Evolutionary conservation across 2,113 vertebrate species (phyloP).

Genomic region (Eulacestoma nigropectus): DNA sequence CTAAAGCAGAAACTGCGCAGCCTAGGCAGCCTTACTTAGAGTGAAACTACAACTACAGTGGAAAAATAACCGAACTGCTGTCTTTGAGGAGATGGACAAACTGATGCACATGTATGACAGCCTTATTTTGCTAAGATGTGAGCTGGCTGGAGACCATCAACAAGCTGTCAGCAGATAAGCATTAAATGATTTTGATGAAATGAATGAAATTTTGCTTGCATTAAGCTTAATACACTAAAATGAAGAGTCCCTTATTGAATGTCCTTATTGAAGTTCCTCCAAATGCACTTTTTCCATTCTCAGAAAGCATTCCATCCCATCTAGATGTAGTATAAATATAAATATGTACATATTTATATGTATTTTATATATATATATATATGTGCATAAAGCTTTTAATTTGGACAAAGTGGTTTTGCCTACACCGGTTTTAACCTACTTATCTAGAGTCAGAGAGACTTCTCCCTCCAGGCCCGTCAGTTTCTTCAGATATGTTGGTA

Average conservation of each 20-base stretch:
- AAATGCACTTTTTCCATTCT: neutral
- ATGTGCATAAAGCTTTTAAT: neutral
- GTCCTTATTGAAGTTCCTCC: neutral
- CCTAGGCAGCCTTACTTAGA: neutral
- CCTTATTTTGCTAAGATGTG: neutral
- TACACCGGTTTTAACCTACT: neutral
- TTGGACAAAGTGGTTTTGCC: neutral
- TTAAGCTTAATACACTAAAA: neutral
- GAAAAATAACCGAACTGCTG: neutral
- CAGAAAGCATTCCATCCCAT: neutral
- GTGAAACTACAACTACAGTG: neutral
- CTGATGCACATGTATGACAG: neutral
- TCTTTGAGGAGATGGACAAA: neutral
- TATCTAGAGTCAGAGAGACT: neutral
- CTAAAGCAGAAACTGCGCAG: neutral
- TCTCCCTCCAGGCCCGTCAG: neutral
- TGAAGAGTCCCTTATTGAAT: neutral
- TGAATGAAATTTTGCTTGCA: neutral
- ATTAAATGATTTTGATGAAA: neutral
- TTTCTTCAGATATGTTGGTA: neutral
- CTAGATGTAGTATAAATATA: neutral
- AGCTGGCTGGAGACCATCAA: neutral
- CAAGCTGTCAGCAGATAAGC: neutral
- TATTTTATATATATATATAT: neutral
- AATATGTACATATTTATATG: neutral